Evolutionary conservation across 2,888 invertebrate genomes (phyloP), one percentile per base, ranked within the genome.

Genomic region (Callimorpha dominula): DNA sequence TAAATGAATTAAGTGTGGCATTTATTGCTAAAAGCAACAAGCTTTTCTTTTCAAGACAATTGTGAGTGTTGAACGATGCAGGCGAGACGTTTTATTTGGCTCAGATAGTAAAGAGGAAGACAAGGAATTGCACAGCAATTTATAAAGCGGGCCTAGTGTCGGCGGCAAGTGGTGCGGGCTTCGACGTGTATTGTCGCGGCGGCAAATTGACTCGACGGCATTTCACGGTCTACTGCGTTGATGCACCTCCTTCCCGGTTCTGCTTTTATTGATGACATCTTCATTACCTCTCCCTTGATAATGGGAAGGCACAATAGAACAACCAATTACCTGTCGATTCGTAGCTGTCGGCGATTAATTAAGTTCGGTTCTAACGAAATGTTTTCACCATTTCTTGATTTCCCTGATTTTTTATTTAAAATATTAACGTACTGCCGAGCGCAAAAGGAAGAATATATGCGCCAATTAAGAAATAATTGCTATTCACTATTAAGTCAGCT

Each of bases 161-260:
- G 87, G 78, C 78, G 83, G 80, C 81, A 82, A 85, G 85, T 84
- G 85, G 85, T 81, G 86, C 82, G 82, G 72, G 83, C 76, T 77
- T 68, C 77, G 77, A 83, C 85, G 85, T 86, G 88, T 88, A 90
- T 91, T 93, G 92, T 92, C 89, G 87, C 88, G 85, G 86, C 86
- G 88, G 88, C 87, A 92, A 93, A 94, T 94, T 93, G 94, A 92
- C 90, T 91, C 90, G 89, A 86, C 91, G 89, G 88, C 87, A 90
- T 91, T 94, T 93, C 90, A 93, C 92, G 93, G 91, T 90, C 93
- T 90, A 86, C 87, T 91, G 93, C 90, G 84, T 87, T 88, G 86
- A 88, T 91, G 91, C 91, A 91, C 88, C 88, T 90, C 86, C 85
- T 84, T 85, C 85, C 81, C 85, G 83, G 82, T 88, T 87, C 85